Conservation (phyloP, 1,140 invertebrate genomes). For the Theocolax elegans region DNA sequence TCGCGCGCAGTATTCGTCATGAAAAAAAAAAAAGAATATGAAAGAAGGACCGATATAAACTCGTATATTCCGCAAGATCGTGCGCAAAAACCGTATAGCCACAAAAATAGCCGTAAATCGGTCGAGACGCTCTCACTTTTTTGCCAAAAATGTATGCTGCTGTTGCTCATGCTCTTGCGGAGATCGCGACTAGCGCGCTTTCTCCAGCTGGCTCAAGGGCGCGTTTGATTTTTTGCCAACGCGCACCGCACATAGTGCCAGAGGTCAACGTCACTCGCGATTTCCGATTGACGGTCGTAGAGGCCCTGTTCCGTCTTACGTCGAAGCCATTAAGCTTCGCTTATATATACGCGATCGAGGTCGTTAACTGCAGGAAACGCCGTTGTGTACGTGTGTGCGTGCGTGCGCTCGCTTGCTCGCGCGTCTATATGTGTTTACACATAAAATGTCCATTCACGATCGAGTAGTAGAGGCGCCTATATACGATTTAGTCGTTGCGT, state of each 20-base stretch:
- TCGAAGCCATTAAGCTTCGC: constrained; percentile 57
- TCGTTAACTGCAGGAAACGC: constrained; percentile 65
- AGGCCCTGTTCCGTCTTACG: constrained; percentile 50
- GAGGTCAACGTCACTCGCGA: neutral
- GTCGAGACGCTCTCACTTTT: too few relatives aligned
- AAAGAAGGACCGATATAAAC: too few relatives aligned
- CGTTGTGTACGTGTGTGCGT: constrained; percentile 44
- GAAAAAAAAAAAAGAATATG: neutral
- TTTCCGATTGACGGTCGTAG: constrained; percentile 40
- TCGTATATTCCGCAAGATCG: too few relatives aligned
- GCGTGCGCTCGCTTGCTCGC: constrained; percentile 37
- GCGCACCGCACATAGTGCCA: too few relatives aligned
- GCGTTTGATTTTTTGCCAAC: constrained; percentile 17
- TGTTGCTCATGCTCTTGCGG: too few relatives aligned
- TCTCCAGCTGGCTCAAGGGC: constrained; percentile 10
- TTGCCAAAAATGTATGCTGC: too few relatives aligned
- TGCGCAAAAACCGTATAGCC: neutral
- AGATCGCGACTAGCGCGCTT: neutral
- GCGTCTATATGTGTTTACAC: constrained; percentile 43
- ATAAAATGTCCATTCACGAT: constrained; percentile 18
- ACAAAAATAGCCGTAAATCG: neutral
- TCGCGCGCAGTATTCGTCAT: too few relatives aligned
- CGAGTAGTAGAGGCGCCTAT: neutral
- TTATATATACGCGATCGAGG: constrained; percentile 52
- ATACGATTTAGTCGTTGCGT: neutral